These are phyloP conservation scores for Daboia siamensis DNA, from an alignment of 2,113 vertebrate species.

Conservation along the genomic window DNA sequence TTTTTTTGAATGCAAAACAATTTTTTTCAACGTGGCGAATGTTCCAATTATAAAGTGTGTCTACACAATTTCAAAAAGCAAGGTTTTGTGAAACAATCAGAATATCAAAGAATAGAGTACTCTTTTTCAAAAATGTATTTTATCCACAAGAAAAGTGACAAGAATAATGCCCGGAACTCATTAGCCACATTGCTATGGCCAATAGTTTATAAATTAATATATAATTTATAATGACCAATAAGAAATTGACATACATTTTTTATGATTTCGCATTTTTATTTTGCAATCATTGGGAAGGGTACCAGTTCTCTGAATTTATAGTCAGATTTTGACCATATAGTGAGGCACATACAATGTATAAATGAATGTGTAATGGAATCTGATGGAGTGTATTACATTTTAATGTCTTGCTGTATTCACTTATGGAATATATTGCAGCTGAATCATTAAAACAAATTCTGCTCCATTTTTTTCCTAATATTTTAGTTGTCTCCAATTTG, in stretches of 20 bases:
- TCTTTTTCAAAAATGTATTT: background rate
- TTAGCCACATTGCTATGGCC: background rate
- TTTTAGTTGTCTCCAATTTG: background rate
- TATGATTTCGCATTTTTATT: background rate
- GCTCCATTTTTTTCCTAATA: background rate
- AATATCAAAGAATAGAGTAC: background rate
- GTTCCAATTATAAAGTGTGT: background rate
- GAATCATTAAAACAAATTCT: background rate
- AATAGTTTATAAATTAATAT: background rate
- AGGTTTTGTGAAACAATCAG: background rate
- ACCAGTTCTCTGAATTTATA: background rate
- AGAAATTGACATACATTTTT: background rate
- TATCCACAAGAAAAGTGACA: background rate
- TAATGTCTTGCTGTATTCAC: background rate
- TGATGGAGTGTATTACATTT: background rate
- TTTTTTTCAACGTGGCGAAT: background rate
- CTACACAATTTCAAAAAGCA: background rate
- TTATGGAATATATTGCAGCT: background rate
- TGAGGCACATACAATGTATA: background rate
- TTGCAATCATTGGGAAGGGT: background rate
- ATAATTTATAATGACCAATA: background rate
- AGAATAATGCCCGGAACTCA: background rate
- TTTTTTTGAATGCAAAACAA: background rate
- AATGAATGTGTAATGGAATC: background rate
- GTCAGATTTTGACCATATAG: background rate